Conservation (phyloP, 1,140 invertebrate species). For the Eriocheir sinensis region DNA sequence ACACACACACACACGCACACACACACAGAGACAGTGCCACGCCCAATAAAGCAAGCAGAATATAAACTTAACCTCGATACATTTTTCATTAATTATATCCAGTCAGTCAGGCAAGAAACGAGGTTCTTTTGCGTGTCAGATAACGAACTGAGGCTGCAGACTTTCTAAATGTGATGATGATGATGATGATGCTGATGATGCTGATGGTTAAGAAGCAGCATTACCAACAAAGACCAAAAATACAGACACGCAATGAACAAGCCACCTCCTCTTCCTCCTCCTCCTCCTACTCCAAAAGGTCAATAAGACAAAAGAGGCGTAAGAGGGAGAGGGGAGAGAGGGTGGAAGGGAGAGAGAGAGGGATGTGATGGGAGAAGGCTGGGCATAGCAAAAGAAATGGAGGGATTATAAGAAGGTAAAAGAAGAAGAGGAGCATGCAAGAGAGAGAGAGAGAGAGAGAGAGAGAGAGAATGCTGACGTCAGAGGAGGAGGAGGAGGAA, state of each 20-base stretch:
- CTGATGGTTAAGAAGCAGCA: background rate
- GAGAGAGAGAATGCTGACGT: background rate
- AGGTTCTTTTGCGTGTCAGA: no score
- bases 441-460: background rate
- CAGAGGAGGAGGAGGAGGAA: no score
- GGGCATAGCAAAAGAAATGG: no score
- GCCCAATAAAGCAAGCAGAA: no score
- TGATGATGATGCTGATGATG: no score
- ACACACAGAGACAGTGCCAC: no score
- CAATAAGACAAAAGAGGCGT: conserved; percentile 1
- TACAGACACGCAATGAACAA: background rate
- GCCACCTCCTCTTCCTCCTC: background rate
- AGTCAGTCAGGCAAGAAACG: background rate
- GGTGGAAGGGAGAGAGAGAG: background rate
- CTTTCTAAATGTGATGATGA: no score
- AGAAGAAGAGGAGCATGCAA: background rate
- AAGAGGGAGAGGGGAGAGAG: background rate
- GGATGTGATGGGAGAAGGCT: background rate
- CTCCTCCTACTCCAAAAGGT: background rate
- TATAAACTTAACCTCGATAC: no score
- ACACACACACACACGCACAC: no score
- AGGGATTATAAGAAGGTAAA: background rate
- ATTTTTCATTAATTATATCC: background rate
- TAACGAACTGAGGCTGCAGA: background rate
- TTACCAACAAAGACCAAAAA: background rate